phyloP scores from a whole-genome alignment of 2,888 invertebrate genomes.

The Mechanitis mazaeus region DNA sequence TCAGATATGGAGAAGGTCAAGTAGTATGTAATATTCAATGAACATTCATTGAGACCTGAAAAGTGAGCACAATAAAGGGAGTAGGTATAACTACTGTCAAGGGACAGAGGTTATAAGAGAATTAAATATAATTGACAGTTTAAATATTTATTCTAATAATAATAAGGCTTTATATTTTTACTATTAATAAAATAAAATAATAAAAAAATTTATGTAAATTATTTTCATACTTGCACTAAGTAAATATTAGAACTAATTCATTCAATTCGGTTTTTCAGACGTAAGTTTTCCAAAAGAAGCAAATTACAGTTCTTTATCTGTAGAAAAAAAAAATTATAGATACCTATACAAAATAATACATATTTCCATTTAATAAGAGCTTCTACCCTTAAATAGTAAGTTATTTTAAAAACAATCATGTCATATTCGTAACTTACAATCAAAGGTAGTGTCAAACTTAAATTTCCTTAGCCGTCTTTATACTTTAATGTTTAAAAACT shows the following conservation, averaged over 20 bases:
- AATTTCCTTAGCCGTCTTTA: too few relatives aligned
- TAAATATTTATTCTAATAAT: neutral
- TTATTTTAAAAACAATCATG: too few relatives aligned
- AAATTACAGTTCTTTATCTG: conserved; percentile 62
- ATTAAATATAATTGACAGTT: too few relatives aligned
- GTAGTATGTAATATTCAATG: conserved; percentile 7
- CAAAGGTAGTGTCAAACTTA: too few relatives aligned
- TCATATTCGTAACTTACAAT: too few relatives aligned
- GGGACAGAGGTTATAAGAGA: neutral
- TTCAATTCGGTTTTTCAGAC: conserved; percentile 51
- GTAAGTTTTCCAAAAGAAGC: conserved; percentile 57
- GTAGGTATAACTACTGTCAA: neutral
- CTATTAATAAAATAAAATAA: neutral
- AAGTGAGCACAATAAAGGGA: neutral
- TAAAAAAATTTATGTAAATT: neutral
- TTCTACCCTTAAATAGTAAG: too few relatives aligned
- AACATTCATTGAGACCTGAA: conserved; percentile 9
- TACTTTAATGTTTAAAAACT: too few relatives aligned
- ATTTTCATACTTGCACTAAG: neutral
- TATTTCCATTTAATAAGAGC: too few relatives aligned
- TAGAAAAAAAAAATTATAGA: conserved; percentile 22
- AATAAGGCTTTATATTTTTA: neutral
- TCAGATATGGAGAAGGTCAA: conserved; percentile 39
- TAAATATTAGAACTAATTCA: conserved; percentile 20
- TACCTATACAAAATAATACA: neutral